Evolutionary conservation across 1,140 invertebrate genomes (phyloP).

Genomic region (Drosophila malerkotliana): DNA sequence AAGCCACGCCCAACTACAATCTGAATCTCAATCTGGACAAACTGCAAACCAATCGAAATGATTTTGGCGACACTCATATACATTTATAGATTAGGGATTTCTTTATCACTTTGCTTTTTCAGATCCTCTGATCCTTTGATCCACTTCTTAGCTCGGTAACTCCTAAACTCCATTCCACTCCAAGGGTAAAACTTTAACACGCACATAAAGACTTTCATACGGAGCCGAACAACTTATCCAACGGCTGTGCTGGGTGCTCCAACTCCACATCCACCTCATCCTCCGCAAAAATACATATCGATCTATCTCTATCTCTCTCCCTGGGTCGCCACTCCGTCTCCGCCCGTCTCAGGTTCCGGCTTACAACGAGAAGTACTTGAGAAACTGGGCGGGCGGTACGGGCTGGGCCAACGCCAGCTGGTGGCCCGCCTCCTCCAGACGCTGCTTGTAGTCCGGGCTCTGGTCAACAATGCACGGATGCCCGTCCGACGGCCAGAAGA

Average conservation of each 20-base stretch:
- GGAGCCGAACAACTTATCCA: conserved; percentile 30
- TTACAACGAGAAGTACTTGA: conserved; percentile 96
- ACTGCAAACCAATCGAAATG: conserved; percentile 42
- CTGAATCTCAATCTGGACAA: conserved; percentile 27
- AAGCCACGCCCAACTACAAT: conserved; percentile 26
- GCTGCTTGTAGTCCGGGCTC: conserved; percentile 91
- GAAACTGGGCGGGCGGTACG: conserved; percentile 93
- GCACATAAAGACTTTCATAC: conserved; percentile 52
- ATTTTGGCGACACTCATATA: conserved; percentile 28
- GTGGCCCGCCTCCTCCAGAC: conserved; percentile 90
- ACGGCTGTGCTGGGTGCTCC: background rate
- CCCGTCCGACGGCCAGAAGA: conserved; percentile 97
- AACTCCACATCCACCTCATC: background rate
- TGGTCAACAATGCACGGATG: conserved; percentile 95
- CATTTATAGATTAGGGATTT: conserved; percentile 46
- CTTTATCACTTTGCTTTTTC: conserved; percentile 75
- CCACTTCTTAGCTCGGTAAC: conserved; percentile 1
- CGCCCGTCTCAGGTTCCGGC: background rate
- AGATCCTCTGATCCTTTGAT: conserved; percentile 6
- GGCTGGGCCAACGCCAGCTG: conserved; percentile 92
- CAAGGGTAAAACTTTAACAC: conserved; percentile 68
- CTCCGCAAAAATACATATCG: conserved; percentile 54
- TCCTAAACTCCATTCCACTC: conserved; percentile 1
- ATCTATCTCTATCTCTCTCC: conserved; percentile 58
- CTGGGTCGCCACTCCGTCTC: conserved; percentile 35